A percentile compares a stretch with the other conserved stretches of the same genome.
Evolutionary conservation across 2,113 vertebrate genomes (phyloP).

Genomic region (Cichladusa arquata): DNA sequence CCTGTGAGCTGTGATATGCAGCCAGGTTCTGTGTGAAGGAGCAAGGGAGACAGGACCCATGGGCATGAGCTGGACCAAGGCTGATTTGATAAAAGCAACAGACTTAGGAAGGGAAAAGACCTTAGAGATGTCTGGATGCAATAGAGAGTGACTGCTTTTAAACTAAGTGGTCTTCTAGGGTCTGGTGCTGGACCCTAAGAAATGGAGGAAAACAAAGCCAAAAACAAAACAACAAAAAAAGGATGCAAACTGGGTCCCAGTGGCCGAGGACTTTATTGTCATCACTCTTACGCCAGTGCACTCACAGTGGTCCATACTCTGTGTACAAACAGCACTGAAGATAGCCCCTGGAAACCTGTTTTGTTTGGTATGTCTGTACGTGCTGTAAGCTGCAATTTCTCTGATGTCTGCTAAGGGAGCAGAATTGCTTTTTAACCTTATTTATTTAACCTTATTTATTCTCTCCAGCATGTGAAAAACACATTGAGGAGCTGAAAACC

Average conservation of each 20-base stretch:
- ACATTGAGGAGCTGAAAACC: neutral
- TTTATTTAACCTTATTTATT: neutral
- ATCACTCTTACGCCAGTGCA: rapidly evolving
- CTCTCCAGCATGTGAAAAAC: neutral
- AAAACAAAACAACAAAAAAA: neutral
- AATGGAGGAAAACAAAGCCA: neutral
- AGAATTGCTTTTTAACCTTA: neutral
- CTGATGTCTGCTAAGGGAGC: neutral
- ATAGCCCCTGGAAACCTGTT: neutral
- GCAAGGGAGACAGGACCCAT: neutral
- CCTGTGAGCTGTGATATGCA: neutral
- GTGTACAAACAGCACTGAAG: neutral
- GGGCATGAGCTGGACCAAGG: neutral
- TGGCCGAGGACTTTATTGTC: neutral
- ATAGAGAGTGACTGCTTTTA: neutral
- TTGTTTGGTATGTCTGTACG: neutral
- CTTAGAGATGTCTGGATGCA: neutral
- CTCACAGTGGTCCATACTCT: neutral
- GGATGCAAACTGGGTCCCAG: neutral
- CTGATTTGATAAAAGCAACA: neutral
- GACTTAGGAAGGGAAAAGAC: neutral
- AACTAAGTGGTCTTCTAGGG: neutral
- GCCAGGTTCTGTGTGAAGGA: neutral
- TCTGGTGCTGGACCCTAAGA: neutral
- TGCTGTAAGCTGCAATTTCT: neutral